Base-by-base conservation (phyloP, 2,113 vertebrate species). In the Scalopus aquaticus region DNA sequence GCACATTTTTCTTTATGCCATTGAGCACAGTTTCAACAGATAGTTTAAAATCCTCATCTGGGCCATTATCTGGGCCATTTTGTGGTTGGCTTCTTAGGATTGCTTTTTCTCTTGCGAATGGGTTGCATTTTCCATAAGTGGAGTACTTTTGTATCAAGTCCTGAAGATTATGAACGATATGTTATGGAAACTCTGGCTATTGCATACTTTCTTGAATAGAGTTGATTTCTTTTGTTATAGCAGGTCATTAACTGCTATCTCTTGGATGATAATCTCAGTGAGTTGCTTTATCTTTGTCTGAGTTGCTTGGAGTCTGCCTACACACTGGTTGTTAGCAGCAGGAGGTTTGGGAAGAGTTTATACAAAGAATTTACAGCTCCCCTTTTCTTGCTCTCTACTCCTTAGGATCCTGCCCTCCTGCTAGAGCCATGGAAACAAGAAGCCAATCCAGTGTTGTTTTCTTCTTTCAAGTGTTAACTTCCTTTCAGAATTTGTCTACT, bases 191-290 rank as follows among this genome's bases (percentile, higher is more conserved):
- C 49, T 84, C 46, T 84, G 80, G 17, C 26, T 64, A 26, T 28
- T 83, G 6, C 56, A 8, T 93, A 69, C 76, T 96, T 96, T 46
- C 78, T 86, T 90, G 37, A 93, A 65, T 76, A 91, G 69, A 92
- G n/a, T 44, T 93, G 28, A 96, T 81, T 92, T 96, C 65, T 96
- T 94, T 96, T 81, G 72, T 95, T 92, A 62, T 4, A 56, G 19
- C 3, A 58, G 44, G 22, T 28, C 65, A 56, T 76, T 65, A 81
- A 58, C 4, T 90, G 35, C 49, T 13, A 3, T 86, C 35, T 51
- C 12, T 84, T 65, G 69, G 79, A 70, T 19, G 56, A 35, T 42
- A 81, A 24, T 62, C n/a, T 87, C 58, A 42, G n/a, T 2, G n/a
- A n/a, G 17, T 83, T 70, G 56, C 82, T 64, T 76, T 35, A 35